Evolutionary conservation across 1,140 invertebrate species (phyloP).

Genomic region (Drosophila takahashii): DNA sequence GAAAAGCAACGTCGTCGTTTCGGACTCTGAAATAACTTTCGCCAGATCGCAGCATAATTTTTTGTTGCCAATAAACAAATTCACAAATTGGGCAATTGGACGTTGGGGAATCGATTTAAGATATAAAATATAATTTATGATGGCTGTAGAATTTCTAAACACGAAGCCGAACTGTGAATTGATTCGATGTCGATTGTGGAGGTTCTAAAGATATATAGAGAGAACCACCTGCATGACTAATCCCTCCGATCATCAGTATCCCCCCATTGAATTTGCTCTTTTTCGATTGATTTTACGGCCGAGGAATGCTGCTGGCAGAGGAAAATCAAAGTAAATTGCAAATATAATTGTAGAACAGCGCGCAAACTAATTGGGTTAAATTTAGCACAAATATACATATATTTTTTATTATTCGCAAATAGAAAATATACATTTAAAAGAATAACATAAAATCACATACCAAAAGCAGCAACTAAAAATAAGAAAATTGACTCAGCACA

Average conservation of each 20-base stretch:
- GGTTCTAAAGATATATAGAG: not conserved
- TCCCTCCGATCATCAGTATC: conserved; percentile 17
- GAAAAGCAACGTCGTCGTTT: conserved; percentile 40
- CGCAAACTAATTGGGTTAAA: conserved; percentile 59
- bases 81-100: conserved; percentile 59
- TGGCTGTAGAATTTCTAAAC: conserved; percentile 53
- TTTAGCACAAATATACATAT: conserved; percentile 51
- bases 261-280: conserved; percentile 6
- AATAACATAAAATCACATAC: conserved; percentile 30
- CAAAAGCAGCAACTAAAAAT: conserved; percentile 66
- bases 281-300: conserved; percentile 24
- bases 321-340: conserved; percentile 58
- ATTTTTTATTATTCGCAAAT: conserved; percentile 37
- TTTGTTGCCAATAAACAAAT: conserved; percentile 66
- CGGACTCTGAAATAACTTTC: conserved; percentile 48
- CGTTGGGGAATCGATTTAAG: conserved; percentile 53
- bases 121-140: conserved; percentile 69
- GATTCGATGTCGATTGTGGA: conserved; percentile 19
- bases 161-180: conserved; percentile 36
- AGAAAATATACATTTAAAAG: conserved; percentile 52
- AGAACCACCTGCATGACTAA: conserved; percentile 79
- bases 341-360: conserved; percentile 59
- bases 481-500: conserved; percentile 74
- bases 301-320: conserved; percentile 19
- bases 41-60: conserved; percentile 64